These are phyloP conservation scores for Habroteleia sp. DNA, from an alignment of 2,888 invertebrate genomes.

Conservation along the genomic window DNA sequence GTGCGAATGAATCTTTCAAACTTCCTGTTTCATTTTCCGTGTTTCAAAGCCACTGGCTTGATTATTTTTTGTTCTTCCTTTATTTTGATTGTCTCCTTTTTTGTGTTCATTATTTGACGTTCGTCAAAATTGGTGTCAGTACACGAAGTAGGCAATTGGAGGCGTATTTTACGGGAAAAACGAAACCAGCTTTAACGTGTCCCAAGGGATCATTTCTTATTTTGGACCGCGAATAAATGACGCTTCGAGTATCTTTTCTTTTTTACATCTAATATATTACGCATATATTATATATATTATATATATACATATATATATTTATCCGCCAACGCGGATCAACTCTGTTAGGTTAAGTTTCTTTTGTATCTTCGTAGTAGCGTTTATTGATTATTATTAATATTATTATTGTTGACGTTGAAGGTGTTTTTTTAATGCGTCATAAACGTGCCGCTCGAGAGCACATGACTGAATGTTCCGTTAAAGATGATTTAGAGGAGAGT, in stretches of 20 bases:
- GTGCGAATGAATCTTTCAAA: conserved; percentile 79
- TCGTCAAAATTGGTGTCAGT: conserved; percentile 23
- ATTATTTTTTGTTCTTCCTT: conserved; percentile 3
- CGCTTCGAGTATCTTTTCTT: conserved; percentile 75
- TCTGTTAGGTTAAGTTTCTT: conserved; percentile 70
- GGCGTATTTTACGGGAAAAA: conserved; percentile 76
- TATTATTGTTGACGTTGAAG: conserved; percentile 74
- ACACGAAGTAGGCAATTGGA: conserved; percentile 74
- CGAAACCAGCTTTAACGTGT: conserved; percentile 29
- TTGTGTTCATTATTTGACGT: conserved; percentile 50
- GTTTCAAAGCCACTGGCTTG: conserved; percentile 11
- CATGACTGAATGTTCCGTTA: conserved; percentile 75
- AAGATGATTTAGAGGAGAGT: conserved; percentile 67
- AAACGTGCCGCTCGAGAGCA: conserved; percentile 63
- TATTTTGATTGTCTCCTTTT: conserved; percentile 39
- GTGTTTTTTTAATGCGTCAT: conserved; percentile 69
- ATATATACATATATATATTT: conserved; percentile 70
- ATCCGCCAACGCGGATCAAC: conserved; percentile 65
- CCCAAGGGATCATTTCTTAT: conserved; percentile 8
- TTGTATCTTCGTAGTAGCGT: conserved; percentile 67
- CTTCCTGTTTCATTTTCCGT: conserved; percentile 61
- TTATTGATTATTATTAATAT: conserved; percentile 65
- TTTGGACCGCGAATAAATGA: conserved; percentile 67
- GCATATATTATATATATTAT: conserved; percentile 63
- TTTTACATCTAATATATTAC: conserved; percentile 70